Base-by-base conservation (phyloP, 2,888 invertebrate species). In the Tachina fera region DNA sequence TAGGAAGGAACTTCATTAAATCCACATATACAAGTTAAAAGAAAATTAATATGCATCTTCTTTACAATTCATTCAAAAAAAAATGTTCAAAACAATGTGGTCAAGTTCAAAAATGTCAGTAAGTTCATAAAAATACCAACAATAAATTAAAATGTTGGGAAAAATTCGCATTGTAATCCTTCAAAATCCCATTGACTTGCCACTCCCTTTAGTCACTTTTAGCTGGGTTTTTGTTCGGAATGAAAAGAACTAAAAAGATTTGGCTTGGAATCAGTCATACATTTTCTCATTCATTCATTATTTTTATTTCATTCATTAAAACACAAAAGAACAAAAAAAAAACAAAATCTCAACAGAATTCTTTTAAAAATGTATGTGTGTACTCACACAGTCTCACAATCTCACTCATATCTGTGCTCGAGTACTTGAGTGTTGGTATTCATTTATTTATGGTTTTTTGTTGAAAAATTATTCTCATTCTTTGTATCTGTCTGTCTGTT, bases 1-100 rank as follows among this genome's bases (percentile, higher is more conserved):
- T 87, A 91, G 88, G 89, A 88, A 91, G 88, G 89, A 88, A 90
- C 87, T 90, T 90, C 91, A 91, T 91, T 90, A 91, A 91, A 90
- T 90, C 90, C 89, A n/a, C n/a, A 39, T 77, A 86, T 83, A 83
- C 39, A 61, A 67, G 43, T 56, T 14, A 13, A n/a, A 4, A 72
- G 58, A 74, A 70, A 31, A 31, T 31, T 70, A 43, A 31, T 77
- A 13, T 72, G 9, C 43, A 14, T 74, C 56, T 56, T 31, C n/a
- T 19, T 53, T 60, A 67, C 49, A 56, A 6, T 58, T 45, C 31
- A 65, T 45, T 60, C 51, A 83, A 58, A 76, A 51, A 70, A 47
- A 49, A n/a, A 45, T 41, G 22, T 41, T 8, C 39, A 65, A 77
- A 77, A 77, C 45, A 77, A 83, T 78, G 83, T 74, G 77, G 72